These are phyloP conservation scores for Oreohelix idahoensis DNA, from an alignment of 1,140 invertebrate species.

Conservation along the genomic window DNA sequence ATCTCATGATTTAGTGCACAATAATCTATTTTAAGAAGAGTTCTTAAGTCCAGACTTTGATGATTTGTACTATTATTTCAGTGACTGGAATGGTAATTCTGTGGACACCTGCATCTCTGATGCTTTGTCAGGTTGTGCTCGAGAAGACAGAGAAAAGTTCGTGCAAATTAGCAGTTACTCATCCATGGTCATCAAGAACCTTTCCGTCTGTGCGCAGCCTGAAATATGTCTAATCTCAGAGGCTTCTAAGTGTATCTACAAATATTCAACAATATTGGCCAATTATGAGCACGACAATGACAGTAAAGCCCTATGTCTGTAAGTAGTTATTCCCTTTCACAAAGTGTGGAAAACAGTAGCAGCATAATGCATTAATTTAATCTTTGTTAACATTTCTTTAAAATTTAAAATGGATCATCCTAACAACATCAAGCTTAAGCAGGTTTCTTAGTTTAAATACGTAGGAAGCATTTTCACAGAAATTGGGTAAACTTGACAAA, in stretches of 20 bases:
- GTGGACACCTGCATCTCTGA: not conserved
- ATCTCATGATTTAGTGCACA: no score
- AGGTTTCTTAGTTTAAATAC: no score
- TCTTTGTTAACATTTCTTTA: no score
- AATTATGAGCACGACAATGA: conserved; percentile 2
- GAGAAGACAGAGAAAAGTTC: not conserved
- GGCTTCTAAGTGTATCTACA: conserved; percentile 1
- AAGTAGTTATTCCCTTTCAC: not conserved
- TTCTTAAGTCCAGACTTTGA: no score
- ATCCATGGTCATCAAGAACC: not conserved
- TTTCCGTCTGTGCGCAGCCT: conserved; percentile 11
- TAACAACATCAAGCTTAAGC: no score
- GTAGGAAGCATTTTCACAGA: no score
- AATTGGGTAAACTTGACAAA: no score
- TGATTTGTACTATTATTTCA: conserved; percentile 4
- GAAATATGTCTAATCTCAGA: conserved; percentile 10
- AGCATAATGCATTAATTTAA: no score
- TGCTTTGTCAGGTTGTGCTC: not conserved
- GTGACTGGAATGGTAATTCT: not conserved
- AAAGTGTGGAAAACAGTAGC: no score
- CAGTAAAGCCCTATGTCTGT: conserved; percentile 12
- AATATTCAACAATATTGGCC: not conserved
- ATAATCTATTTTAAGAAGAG: no score
- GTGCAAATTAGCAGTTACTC: not conserved
- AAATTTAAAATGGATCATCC: no score